These are phyloP conservation scores for Cephus nigrinus DNA, from an alignment of 2,888 invertebrate genomes.

Conservation along the genomic window DNA sequence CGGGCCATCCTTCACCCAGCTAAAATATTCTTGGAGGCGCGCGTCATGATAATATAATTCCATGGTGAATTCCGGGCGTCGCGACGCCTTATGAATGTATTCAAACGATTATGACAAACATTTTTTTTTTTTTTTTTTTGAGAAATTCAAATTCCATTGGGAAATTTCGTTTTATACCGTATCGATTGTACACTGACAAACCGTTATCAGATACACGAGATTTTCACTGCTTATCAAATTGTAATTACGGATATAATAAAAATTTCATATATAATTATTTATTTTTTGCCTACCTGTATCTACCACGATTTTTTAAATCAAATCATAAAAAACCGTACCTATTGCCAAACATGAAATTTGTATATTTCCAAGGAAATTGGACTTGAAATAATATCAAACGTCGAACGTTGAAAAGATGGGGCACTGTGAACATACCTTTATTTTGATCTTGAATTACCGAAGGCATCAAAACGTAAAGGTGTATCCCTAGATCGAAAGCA, in stretches of 20 bases:
- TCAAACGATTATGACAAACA: neutral
- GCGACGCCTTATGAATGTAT: neutral
- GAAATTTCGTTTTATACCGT: neutral
- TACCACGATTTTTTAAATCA: too few relatives aligned
- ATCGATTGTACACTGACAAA: too few relatives aligned
- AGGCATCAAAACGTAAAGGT: neutral
- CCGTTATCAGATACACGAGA: too few relatives aligned
- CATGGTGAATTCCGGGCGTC: neutral
- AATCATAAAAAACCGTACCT: too few relatives aligned
- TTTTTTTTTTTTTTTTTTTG: neutral
- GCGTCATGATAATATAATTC: neutral
- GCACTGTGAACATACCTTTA: neutral
- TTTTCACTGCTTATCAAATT: too few relatives aligned
- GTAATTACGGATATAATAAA: too few relatives aligned
- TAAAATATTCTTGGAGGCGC: neutral
- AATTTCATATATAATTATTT: too few relatives aligned
- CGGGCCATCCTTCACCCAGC: neutral
- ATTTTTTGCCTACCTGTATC: too few relatives aligned
- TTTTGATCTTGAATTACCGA: neutral
- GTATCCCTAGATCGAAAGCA: neutral
- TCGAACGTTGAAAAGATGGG: neutral
- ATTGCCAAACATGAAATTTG: too few relatives aligned
- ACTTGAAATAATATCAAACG: neutral
- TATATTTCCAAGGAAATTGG: too few relatives aligned
- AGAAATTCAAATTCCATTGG: neutral